Evolutionary conservation across 2,113 vertebrate genomes (phyloP).

Genomic region (Tor tambroides): DNA sequence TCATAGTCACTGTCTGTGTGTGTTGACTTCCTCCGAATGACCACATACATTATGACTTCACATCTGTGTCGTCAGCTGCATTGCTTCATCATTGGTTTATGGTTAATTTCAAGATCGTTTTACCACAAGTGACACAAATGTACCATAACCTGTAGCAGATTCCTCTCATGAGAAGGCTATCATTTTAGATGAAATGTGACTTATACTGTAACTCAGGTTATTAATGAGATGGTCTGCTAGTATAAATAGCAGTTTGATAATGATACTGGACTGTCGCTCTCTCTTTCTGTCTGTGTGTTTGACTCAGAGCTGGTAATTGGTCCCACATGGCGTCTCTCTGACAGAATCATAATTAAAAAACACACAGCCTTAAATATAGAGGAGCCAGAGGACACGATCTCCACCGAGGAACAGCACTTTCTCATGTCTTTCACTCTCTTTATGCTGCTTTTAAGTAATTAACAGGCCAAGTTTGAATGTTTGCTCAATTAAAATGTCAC

Average conservation of each 20-base stretch:
- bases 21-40: not conserved
- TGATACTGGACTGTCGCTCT: conserved; percentile 25
- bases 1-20: not conserved
- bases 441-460: not conserved
- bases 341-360: not conserved
- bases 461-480: no score
- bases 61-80: not conserved
- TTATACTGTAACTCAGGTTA: not conserved
- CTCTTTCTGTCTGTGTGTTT: conserved; percentile 2
- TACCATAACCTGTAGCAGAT: not conserved
- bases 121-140: not conserved
- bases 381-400: not conserved
- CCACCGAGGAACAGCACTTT: not conserved
- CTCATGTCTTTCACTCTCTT: not conserved
- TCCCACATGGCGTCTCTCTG: not conserved
- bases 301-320: conserved; percentile 1
- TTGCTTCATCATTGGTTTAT: not conserved
- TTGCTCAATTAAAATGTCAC: no score
- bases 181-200: not conserved
- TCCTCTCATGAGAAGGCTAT: not conserved
- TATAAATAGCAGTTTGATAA: not conserved
- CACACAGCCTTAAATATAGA: not conserved
- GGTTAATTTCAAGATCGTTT: not conserved
- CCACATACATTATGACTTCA: not conserved
- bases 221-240: not conserved